Conservation (phyloP, 2,797 vertebrate species). For the Melanotaenia nigrans region DNA sequence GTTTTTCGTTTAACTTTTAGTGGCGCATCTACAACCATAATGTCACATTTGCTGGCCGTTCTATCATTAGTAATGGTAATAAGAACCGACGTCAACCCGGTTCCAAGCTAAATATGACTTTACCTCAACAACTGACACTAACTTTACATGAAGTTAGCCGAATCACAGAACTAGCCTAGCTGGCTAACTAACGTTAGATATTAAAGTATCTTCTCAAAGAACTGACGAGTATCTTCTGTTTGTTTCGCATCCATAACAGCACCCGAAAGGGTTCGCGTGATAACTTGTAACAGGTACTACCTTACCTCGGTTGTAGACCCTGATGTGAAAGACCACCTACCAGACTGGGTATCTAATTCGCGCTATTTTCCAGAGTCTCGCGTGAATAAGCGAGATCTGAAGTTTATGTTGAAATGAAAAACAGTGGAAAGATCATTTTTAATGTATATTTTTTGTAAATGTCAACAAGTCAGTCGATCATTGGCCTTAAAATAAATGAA, state of each 20-base stretch:
- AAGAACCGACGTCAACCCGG: background rate
- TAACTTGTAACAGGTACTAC: background rate
- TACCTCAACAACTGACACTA: background rate
- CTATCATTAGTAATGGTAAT: background rate
- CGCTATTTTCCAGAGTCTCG: constrained; percentile 48
- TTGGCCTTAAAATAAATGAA: too few species aligned
- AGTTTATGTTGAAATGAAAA: background rate
- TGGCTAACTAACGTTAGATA: constrained; percentile 24
- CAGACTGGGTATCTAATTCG: constrained; percentile 32
- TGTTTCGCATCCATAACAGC: background rate
- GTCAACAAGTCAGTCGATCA: background rate
- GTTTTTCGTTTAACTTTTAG: background rate
- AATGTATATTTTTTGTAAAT: background rate
- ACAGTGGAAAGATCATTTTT: too few species aligned
- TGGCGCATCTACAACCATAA: background rate
- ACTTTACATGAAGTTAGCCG: constrained; percentile 2
- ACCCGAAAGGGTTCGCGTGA: fast-evolving
- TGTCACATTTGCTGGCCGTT: background rate
- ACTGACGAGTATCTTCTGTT: background rate
- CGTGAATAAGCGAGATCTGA: constrained; percentile 25
- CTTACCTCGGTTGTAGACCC: constrained; percentile 12
- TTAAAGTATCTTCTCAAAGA: background rate
- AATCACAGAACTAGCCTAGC: constrained; percentile 25
- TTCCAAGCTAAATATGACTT: background rate
- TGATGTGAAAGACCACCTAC: background rate